Conservation (phyloP, 2,888 invertebrate species). For the Gerris lacustris region DNA sequence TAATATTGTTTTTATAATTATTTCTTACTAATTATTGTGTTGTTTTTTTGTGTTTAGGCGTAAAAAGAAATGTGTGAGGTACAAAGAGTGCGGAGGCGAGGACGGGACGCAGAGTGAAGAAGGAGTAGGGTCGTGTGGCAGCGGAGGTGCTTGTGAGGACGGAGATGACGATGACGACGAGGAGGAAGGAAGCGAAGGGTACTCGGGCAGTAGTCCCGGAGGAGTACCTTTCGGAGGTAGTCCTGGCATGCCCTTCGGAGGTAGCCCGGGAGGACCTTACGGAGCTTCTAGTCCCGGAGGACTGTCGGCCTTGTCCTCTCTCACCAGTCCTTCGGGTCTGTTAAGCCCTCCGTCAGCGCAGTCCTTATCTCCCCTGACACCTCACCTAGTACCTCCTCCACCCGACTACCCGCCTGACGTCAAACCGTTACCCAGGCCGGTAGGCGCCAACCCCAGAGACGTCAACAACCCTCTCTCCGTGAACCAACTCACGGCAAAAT, state of each 20-base stretch:
- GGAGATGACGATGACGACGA: conserved; percentile 51
- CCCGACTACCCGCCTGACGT: conserved; percentile 41
- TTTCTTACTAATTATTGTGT: not conserved
- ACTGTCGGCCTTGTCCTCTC: conserved; percentile 52
- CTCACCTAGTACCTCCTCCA: conserved; percentile 33
- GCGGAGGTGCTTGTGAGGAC: conserved; percentile 52
- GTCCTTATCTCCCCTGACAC: conserved; percentile 43
- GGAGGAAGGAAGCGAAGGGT: conserved; percentile 47
- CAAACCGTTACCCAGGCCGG: conserved; percentile 53
- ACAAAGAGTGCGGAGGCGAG: conserved; percentile 63
- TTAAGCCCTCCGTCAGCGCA: conserved; percentile 68
- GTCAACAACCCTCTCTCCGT: conserved; percentile 85
- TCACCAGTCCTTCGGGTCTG: conserved; percentile 57
- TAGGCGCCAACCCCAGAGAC: conserved; percentile 82
- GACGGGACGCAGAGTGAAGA: conserved; percentile 57
- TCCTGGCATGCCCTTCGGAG: not conserved
- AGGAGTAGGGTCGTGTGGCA: conserved; percentile 62
- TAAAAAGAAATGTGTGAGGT: conserved; percentile 93
- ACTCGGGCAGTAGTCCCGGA: conserved; percentile 34
- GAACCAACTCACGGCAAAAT: conserved; percentile 52
- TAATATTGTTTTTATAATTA: no score
- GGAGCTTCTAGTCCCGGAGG: conserved; percentile 47
- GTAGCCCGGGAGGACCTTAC: not conserved
- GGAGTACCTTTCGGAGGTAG: not conserved
- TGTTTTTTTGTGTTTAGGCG: conserved; percentile 48